Evolutionary conservation across 2,113 vertebrate genomes (phyloP), one percentile per base, ranked within the genome.

Genomic region (Centropus unirufus): DNA sequence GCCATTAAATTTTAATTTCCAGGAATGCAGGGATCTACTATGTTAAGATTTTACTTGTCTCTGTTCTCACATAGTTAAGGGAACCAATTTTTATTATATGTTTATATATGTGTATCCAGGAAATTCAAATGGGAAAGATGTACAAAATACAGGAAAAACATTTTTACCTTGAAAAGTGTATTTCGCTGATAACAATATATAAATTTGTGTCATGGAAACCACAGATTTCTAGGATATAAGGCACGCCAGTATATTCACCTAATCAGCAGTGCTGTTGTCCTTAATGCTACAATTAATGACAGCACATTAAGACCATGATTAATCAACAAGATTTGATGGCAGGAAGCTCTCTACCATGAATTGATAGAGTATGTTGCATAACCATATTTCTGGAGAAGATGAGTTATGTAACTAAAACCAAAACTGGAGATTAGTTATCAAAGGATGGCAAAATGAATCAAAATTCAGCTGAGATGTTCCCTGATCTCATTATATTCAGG

Each of bases 1-100:
- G 66, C 73, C 83, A 92, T 75, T 94, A 93, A 95, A 93, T 77
- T 89, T 95, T 95, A 91, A 93, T 91, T 96, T 92, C 74, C 73
- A 92, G 91, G 83, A 94, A 95, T 91, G 87, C 44, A 49, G 57
- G 59, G 91, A 93, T 87, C 74, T 95, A 91, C 66, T 87, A 94
- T 89, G 90, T 92, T 87, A 89, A 92, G 76, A 79, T 83, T 89
- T 90, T 63, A 74, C 46, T 96, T 92, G 57, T 59, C 63, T 92
- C 61, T 83, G n/a, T 89, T 94, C 27, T 75, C 72, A 75, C 21
- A 90, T 21, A 75, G 81, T 64, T 91, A 84, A 72, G 23, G 49
- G 40, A 94, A 89, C 19, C 49, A 75, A 89, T 82, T 72, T 92
- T 91, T 52, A 47, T 81, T 58, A 47, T 11, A 32, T 39, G 17